Base-by-base conservation (phyloP, 2,888 invertebrate genomes). In the Erebia ligea region DNA sequence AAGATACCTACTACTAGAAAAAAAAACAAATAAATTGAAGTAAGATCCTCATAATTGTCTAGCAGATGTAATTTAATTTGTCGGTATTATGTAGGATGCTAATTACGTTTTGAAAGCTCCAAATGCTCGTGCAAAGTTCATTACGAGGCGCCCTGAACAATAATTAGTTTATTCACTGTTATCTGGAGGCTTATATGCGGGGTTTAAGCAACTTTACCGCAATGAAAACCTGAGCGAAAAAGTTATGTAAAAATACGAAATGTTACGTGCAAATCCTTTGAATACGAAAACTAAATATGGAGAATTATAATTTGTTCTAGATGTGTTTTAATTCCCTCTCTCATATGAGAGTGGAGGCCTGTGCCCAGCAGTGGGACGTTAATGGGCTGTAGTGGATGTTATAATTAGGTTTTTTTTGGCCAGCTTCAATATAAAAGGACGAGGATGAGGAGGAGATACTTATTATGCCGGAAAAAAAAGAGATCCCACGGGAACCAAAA, bases 111-210 rank as follows among this genome's bases (percentile, higher is more conserved):
- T 45, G 15, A 45, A 21, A 48, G 21, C 62, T 62, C 48, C 15
- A 45, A 62, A 62, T 45, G 48, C 10, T 42, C 21, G 21, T 11
- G 45, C 45, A 21, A 62, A 61, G 25, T 62, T 62, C 21, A 62
- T 62, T 62, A 62, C 21, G 21, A 21, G 48, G 62, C 45, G 48
- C 15, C 17, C 11, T 25, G 8, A 62, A 45, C 61, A 48, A 21
- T 48, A 62, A 62, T 62, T 62, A 48, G 62, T 45, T 62, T 62
- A 17, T 62, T 62, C 48, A 21, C 21, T 25, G 13, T 25, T 57
- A 25, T 57, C 5, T 15, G 19, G 17, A 45, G n/a, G 19, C 45
- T n/a, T 42, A 11, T 21, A 62, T 62, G 45, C 48, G 62, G 62
- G 62, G 6, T 6, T 11, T 59, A 17, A 54, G n/a, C 9, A 54